Conservation (phyloP, 1,140 invertebrate species). For the Pseudachorutes palmiensis region DNA sequence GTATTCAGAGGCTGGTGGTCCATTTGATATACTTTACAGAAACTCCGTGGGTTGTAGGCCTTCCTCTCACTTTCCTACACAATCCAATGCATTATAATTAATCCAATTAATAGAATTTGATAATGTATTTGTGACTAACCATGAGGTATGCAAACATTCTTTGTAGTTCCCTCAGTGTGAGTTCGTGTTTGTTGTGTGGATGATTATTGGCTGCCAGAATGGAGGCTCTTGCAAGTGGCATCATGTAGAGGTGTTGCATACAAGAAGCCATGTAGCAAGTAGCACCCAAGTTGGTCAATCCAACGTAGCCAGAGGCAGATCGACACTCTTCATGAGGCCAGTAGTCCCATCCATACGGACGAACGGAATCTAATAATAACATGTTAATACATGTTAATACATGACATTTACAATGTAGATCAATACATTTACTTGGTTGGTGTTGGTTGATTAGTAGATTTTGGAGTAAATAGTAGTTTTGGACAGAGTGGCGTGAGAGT, state of each 20-base stretch:
- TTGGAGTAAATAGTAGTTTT: slow-evolving; percentile 78
- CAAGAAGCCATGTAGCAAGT: slow-evolving; percentile 96
- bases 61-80: slow-evolving; percentile 80
- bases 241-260: slow-evolving; percentile 94
- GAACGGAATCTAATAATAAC: slow-evolving; percentile 55
- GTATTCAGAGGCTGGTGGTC: slow-evolving; percentile 91
- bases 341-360: slow-evolving; percentile 89
- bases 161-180: slow-evolving; percentile 76
- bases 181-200: slow-evolving; percentile 63
- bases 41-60: slow-evolving; percentile 87
- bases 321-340: slow-evolving; percentile 92
- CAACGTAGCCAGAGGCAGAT: slow-evolving; percentile 88
- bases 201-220: slow-evolving; percentile 62
- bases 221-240: slow-evolving; percentile 76
- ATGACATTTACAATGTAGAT: slow-evolving; percentile 24
- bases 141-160: slow-evolving; percentile 90
- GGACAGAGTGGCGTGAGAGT: slow-evolving; percentile 66
- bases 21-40: slow-evolving; percentile 95
- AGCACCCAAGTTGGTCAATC: slow-evolving; percentile 85
- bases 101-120: not conserved
- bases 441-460: slow-evolving; percentile 75
- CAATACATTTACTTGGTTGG: slow-evolving; percentile 61
- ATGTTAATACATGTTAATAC: slow-evolving; percentile 9
- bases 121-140: slow-evolving; percentile 44
- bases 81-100: not conserved